These are phyloP conservation scores for Eucriotettix oculatus DNA, from an alignment of 2,888 invertebrate genomes.

Conservation along the genomic window DNA sequence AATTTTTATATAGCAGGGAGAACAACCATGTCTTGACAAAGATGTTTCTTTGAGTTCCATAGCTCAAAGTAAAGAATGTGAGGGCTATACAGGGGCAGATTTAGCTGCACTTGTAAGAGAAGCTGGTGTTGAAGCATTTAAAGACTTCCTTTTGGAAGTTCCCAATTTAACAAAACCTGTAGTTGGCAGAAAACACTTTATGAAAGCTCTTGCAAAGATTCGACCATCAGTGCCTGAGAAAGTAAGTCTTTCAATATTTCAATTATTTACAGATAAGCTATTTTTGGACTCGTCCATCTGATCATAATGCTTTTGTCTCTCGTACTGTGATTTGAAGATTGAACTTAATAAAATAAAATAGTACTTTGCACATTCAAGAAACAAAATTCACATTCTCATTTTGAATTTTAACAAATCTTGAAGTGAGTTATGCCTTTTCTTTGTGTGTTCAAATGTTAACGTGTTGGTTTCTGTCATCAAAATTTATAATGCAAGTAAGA, in stretches of 20 bases:
- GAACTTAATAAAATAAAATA: no score
- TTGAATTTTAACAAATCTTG: no score
- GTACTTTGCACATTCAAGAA: no score
- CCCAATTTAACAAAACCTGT: neutral
- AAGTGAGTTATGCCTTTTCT: no score
- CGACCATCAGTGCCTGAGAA: neutral
- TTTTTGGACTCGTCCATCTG: no score
- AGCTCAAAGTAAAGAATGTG: conserved; percentile 44
- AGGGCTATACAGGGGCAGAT: conserved; percentile 88
- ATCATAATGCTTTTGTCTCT: no score
- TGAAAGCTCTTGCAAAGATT: neutral
- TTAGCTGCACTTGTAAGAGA: conserved; percentile 77
- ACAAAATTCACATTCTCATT: no score
- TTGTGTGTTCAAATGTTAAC: no score
- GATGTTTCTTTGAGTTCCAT: conserved; percentile 62
- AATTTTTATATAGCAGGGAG: conserved; percentile 48
- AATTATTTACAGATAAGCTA: no score
- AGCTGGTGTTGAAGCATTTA: conserved; percentile 65
- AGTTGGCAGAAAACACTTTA: neutral
- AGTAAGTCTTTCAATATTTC: neutral
- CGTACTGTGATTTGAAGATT: no score
- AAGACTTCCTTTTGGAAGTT: conserved; percentile 35
- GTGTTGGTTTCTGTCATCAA: no score
- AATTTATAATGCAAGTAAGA: no score
- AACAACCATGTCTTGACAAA: conserved; percentile 48